Percentiles rank a stretch among this genome's conserved stretches.
phyloP scores from a whole-genome alignment of 2,888 invertebrate genomes.

The Pammene fasciana region DNA sequence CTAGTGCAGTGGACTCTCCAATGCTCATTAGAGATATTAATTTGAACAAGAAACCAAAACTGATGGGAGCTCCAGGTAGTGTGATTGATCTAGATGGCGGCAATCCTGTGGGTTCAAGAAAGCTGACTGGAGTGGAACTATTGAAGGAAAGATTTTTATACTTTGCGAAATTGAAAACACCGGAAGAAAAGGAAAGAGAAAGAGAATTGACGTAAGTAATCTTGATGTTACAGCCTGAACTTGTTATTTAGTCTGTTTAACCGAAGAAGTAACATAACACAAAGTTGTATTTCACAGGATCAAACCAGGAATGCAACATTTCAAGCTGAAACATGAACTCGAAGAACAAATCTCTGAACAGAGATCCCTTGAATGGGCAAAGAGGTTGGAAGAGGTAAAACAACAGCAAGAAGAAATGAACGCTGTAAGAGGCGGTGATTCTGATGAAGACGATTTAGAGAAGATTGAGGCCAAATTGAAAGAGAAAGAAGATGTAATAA shows the following conservation, averaged over 20 bases:
- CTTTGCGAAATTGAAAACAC: constrained; percentile 84
- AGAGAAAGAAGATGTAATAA: constrained; percentile 58
- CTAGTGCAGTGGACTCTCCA: constrained; percentile 50
- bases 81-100: constrained; percentile 68
- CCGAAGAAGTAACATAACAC: not conserved
- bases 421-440: constrained; percentile 60
- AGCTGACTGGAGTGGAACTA: constrained; percentile 84
- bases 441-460: constrained; percentile 72
- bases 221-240: no score
- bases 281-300: constrained; percentile 57
- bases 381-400: constrained; percentile 82
- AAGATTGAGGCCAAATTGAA: constrained; percentile 70
- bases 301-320: constrained; percentile 88
- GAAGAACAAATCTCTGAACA: constrained; percentile 88
- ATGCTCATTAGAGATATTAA: constrained; percentile 51
- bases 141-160: constrained; percentile 88
- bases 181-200: constrained; percentile 79
- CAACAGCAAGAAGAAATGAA: constrained; percentile 72
- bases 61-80: constrained; percentile 81
- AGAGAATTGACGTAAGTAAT: constrained; percentile 81
- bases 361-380: constrained; percentile 87
- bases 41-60: constrained; percentile 67
- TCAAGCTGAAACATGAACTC: constrained; percentile 87
- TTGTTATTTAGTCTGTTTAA: no score
- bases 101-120: constrained; percentile 54